Evolutionary conservation across 2,888 invertebrate genomes (phyloP), one percentile per base, ranked within the genome.

Genomic region (Empis stercorea): DNA sequence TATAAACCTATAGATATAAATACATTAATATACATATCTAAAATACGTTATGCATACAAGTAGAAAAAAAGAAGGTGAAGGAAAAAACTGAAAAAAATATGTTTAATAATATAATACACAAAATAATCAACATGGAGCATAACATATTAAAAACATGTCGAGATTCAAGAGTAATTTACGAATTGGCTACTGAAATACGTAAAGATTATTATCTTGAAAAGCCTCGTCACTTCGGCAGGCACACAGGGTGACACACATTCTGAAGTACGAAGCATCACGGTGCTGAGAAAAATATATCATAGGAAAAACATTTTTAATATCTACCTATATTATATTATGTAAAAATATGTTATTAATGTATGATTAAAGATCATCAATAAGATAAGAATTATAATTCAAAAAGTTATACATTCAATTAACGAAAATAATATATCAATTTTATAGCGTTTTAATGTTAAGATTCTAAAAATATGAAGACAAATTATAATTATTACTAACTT

Each of bases 181-280:
- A 64, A 63, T 62, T 65, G 61, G 66, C 66, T 67, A 67, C 66
- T 65, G 66, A 65, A 66, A 67, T 67, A 67, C 66, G 66, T 59
- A 56, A 59, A 63, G 62, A 64, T 64, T 62, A 62, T 63, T 63
- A 63, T 63, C 62, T 60, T 48, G 47, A 48, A 53, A 50, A 52
- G 52, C 52, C 52, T 61, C 63, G 60, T 64, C 61, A 63, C 59
- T 45, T 32, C 43, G 47, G 50, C 49, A 46, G 47, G 37, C 38
- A 41, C 14, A 41, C 41, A 41, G 41, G 41, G 41, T 41, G 41
- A 41, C 27, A n/a, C 27, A 20, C 23, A 27, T 27, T 20, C n/a
- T n/a, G n/a, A n/a, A n/a, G n/a, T n/a, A n/a, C n/a, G n/a, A n/a
- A n/a, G n/a, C n/a, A n/a, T n/a, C n/a, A n/a, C n/a, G n/a, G n/a